Base-by-base conservation (phyloP, 2,797 vertebrate species). In the Etheostoma perlongum region DNA sequence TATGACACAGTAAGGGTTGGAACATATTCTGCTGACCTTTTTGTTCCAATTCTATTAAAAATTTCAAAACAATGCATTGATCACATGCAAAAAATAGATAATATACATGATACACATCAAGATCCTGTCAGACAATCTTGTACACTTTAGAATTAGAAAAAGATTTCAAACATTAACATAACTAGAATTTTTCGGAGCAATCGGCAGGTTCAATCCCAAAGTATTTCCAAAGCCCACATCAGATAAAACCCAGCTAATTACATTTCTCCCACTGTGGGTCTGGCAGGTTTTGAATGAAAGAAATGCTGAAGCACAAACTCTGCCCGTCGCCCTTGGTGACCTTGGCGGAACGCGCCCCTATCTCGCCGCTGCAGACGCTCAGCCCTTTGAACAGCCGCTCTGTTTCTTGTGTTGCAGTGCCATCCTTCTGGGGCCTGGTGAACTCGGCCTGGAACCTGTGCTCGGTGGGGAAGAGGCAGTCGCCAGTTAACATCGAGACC, bases 371-470 rank as follows among this genome's bases (percentile, higher is more conserved):
- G 67, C 85, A 88, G 61, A 72, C 14, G 47, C 40, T 82, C n/a
- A 19, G 49, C 11, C 27, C 51, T 27, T 5, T 52, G 15, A 91
- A 65, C 89, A 16, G 23, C 42, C 12, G 3, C 30, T 67, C 18
- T 81, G 13, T 66, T 2, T 73, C 68, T 82, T 83, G 59, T 90
- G 65, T 90, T 91, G 70, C 90, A 99, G 98, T 99, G 95, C 98
- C 98, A 71, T 99, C 98, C 15, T 99, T 99, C 92, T 99, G 98
- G 98, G 98, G 98, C 65, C 95, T 99, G 94, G 98, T 99, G 79
- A 99, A 99, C 95, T 99, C 98, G 12, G 98, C 98, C 76, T 99
- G 98, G 98, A 99, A 99, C 93, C 96, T 99, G 85, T 99, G 98
- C 93, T 98, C 98, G 1, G 97, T 99, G 72, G 98, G 98, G 66